Evolutionary conservation across 53 echinoderm and acorn worm genomes (phyloP).

Genomic region (Echinarachnius parma): DNA sequence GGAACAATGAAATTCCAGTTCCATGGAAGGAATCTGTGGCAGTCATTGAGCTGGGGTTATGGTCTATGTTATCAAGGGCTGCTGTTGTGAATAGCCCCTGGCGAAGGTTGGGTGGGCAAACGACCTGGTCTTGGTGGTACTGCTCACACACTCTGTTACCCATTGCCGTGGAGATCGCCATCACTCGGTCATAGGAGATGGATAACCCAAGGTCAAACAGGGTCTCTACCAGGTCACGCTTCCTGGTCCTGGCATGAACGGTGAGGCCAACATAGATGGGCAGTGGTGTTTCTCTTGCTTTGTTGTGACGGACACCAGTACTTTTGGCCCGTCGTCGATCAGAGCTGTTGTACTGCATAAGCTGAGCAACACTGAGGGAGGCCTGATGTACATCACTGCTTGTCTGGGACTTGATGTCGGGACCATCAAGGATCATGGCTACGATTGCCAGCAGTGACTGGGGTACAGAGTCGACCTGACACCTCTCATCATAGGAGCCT

Average conservation of each 20-base stretch:
- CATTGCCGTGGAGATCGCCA: constrained; percentile 31
- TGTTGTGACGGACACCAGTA: too few relatives aligned
- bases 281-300: too few relatives aligned
- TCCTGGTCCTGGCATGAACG: too few relatives aligned
- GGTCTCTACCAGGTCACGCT: too few relatives aligned
- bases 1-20: constrained; percentile 56
- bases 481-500: constrained; percentile 5
- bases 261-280: too few relatives aligned
- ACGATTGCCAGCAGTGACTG: constrained; percentile 28
- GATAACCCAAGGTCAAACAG: too few relatives aligned
- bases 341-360: constrained; percentile 24
- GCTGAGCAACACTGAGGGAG: constrained; percentile 10
- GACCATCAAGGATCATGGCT: constrained; percentile 21
- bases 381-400: neutral
- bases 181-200: constrained; percentile 56
- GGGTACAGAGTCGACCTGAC: constrained; percentile 9
- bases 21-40: constrained; percentile 53
- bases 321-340: too few relatives aligned
- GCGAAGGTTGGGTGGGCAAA: constrained; percentile 39
- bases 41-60: constrained; percentile 54
- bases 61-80: constrained; percentile 64
- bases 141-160: constrained; percentile 26
- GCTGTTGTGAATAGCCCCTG: constrained; percentile 40
- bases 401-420: constrained; percentile 22
- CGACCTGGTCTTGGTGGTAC: constrained; percentile 16